Base-by-base conservation (phyloP, 2,797 vertebrate genomes). In the Phylloscopus collybita region DNA sequence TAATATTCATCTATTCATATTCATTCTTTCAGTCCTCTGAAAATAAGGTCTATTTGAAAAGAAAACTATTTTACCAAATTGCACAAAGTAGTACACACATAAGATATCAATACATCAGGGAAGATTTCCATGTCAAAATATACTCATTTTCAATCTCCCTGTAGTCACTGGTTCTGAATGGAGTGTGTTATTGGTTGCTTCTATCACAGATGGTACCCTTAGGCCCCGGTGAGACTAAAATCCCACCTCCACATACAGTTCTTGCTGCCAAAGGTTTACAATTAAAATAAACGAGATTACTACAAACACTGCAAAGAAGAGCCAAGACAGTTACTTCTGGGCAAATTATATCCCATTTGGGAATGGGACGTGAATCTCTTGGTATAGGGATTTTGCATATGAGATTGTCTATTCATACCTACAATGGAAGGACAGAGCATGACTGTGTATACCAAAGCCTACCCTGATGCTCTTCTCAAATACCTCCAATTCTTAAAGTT, bases 31-130 rank as follows among this genome's bases (percentile, higher is more conserved):
- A n/a, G 44, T 40, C 38, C 2, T 7, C 49, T 82, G 32, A 85
- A 95, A 92, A 92, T 50, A 75, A 66, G 8, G 36, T 40, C 38
- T 81, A 11, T 67, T 84, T 89, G 26, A 92, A 92, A 93, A 86
- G 54, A 75, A 53, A 80, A 15, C 27, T 11, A 51, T 86, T 80
- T 88, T 90, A 76, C 34, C 38, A 71, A 86, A 66, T 66, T 25
- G 34, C 56, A 71, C 13, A 36, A 71, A 79, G 22, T 27, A 69
- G 20, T 60, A n/a, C 10, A 30, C 10, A 16, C 12, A 25, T 66
- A 66, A 91, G 29, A 9, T 85, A 85, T 30, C 45, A 82, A 26
- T 42, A 54, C 3, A 12, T 56, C 51, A 82, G 51, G n/a, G 49
- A 82, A 82, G n/a, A 51, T 81, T 86, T 88, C 32, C 45, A 29